A percentile compares a stretch with the other conserved stretches of the same genome.
Evolutionary conservation across 2,113 vertebrate species (phyloP).

Genomic region (Pontoporia blainvillei): DNA sequence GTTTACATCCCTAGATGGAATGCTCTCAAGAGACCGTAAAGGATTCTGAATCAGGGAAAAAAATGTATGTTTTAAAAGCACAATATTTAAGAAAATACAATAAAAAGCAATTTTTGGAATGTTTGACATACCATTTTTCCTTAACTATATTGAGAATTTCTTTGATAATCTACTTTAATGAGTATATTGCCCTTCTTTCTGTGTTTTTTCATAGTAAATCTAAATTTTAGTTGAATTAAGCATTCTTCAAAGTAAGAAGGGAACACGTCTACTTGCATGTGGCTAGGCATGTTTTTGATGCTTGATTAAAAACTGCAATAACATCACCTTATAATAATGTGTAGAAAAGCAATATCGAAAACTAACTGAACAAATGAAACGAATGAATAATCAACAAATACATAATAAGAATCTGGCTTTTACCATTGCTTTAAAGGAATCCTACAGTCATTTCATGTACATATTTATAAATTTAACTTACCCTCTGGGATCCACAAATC

Average conservation of each 20-base stretch:
- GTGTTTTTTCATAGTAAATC: neutral
- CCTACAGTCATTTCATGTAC: neutral
- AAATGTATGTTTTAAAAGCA: neutral
- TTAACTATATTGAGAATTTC: neutral
- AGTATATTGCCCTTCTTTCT: neutral
- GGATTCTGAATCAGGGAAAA: neutral
- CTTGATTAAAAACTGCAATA: neutral
- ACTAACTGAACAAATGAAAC: neutral
- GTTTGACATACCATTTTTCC: neutral
- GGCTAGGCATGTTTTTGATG: neutral
- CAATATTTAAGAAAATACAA: neutral
- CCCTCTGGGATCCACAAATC: neutral
- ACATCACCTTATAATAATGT: neutral
- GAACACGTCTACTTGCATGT: neutral
- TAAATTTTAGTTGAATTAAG: slow-evolving; percentile 42
- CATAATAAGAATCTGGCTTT: neutral
- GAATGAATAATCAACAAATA: neutral
- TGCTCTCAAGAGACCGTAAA: neutral
- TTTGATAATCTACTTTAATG: slow-evolving; percentile 4
- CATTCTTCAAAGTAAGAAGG: neutral
- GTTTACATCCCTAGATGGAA: neutral
- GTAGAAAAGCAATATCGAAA: neutral
- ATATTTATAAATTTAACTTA: neutral
- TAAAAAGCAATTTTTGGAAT: neutral
- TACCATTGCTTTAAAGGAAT: neutral